Evolutionary conservation across 2,888 invertebrate genomes (phyloP).

Genomic region (Eupithecia pulchellata): DNA sequence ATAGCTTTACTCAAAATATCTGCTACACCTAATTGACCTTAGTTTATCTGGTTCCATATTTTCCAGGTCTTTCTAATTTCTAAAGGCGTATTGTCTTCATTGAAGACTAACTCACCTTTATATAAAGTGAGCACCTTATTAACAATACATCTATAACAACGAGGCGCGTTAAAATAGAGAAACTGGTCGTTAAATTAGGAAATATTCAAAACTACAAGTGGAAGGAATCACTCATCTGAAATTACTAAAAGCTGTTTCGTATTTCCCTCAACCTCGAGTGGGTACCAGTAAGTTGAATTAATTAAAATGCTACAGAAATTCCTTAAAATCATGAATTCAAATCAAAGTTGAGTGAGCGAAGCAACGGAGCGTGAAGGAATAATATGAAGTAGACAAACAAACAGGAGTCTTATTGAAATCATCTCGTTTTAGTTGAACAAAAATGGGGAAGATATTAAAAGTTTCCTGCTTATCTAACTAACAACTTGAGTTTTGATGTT

Average conservation of each 20-base stretch:
- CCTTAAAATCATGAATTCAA: constrained; percentile 46
- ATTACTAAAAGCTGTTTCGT: constrained; percentile 21
- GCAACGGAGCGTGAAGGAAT: constrained; percentile 50
- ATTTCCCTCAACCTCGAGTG: constrained; percentile 22
- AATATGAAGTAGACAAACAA: constrained; percentile 59
- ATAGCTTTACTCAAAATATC: neutral
- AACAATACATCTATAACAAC: constrained; percentile 3
- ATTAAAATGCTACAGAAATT: constrained; percentile 45
- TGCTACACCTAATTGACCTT: neutral
- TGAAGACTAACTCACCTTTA: neutral
- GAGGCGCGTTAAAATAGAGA: neutral
- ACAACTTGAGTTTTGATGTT: constrained; percentile 22
- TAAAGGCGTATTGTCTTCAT: neutral
- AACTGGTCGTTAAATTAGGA: no score
- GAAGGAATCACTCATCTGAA: constrained; percentile 7
- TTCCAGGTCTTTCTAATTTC: neutral
- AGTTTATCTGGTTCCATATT: neutral
- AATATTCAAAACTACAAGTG: constrained; percentile 8
- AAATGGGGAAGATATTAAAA: constrained; percentile 55
- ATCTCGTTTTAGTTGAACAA: constrained; percentile 62
- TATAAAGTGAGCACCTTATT: neutral
- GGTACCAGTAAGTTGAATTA: constrained; percentile 39
- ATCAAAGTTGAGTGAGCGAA: constrained; percentile 50
- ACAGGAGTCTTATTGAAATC: constrained; percentile 56
- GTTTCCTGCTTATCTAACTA: constrained; percentile 41